These are phyloP conservation scores for Cantharis rustica DNA, from an alignment of 2,888 invertebrate species.

Conservation along the genomic window DNA sequence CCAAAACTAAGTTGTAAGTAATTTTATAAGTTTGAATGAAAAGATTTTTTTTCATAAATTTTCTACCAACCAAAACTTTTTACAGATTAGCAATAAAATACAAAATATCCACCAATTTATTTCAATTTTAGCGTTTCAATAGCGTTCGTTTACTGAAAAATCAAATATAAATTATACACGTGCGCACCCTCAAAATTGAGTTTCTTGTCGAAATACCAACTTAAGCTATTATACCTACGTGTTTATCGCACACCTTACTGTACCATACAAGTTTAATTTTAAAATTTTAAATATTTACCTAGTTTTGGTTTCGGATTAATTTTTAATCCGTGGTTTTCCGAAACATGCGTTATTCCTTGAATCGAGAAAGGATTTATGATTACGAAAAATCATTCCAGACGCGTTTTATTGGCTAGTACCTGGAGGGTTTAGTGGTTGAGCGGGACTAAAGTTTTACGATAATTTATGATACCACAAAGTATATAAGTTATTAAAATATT, in stretches of 20 bases:
- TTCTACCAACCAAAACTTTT: not conserved
- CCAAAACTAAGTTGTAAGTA: not conserved
- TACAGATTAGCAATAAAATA: not conserved
- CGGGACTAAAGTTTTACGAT: not conserved
- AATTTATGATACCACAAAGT: constrained; percentile 10
- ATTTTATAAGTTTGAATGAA: not conserved
- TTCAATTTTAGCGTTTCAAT: not conserved
- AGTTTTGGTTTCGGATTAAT: constrained; percentile 17
- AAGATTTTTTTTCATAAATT: not conserved
- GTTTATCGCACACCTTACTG: constrained; percentile 14
- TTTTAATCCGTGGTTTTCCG: constrained; percentile 2
- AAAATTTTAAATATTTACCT: constrained; percentile 17
- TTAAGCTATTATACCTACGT: constrained; percentile 9
- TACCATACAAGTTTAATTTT: constrained; percentile 3
- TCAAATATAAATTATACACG: constrained; percentile 13
- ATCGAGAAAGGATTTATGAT: constrained; percentile 10
- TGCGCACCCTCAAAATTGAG: constrained; percentile 4
- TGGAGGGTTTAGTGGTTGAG: not conserved
- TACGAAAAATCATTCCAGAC: constrained; percentile 12
- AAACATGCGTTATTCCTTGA: constrained; percentile 5
- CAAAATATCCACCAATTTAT: not conserved
- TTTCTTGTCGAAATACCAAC: constrained; percentile 11
- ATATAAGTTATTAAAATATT: constrained; percentile 13
- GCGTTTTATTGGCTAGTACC: constrained; percentile 2
- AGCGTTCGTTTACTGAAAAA: not conserved